These are phyloP conservation scores for Drosophila barbarae DNA, from an alignment of 2,888 invertebrate species.

Conservation along the genomic window DNA sequence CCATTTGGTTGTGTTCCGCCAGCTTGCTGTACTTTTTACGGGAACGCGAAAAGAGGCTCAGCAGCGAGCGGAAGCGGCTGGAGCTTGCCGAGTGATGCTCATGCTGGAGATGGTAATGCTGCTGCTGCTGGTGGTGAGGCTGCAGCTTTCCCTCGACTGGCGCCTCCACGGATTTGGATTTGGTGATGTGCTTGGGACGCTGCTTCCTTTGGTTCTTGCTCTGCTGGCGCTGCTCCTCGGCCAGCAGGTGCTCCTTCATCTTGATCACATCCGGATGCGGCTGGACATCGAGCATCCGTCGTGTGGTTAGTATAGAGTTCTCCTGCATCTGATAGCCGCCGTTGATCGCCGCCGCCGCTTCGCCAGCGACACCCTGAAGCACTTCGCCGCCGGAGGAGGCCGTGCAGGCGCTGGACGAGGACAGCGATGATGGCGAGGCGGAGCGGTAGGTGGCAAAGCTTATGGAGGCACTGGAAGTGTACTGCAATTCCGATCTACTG, in stretches of 20 bases:
- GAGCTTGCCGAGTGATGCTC: constrained; percentile 49
- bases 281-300: constrained; percentile 76
- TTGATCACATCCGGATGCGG: constrained; percentile 77
- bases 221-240: constrained; percentile 60
- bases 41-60: constrained; percentile 64
- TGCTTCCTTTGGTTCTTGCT: constrained; percentile 50
- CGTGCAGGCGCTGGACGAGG: constrained; percentile 44
- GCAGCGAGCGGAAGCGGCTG: constrained; percentile 45
- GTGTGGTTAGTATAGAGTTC: constrained; percentile 69
- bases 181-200: constrained; percentile 50
- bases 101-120: constrained; percentile 32
- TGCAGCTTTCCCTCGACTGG: constrained; percentile 10
- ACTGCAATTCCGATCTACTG: constrained; percentile 10
- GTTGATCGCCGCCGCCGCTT: constrained; percentile 9
- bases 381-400: constrained; percentile 36
- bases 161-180: constrained; percentile 57
- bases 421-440: constrained; percentile 24
- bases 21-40: constrained; percentile 74
- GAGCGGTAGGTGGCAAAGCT: constrained; percentile 69
- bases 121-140: constrained; percentile 41
- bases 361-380: constrained; percentile 24
- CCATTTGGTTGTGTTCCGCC: constrained; percentile 59
- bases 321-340: constrained; percentile 48
- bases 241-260: constrained; percentile 68
- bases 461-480: constrained; percentile 65